Evolutionary conservation across 2,113 vertebrate species (phyloP).

Genomic region (Saimiri boliviensis): DNA sequence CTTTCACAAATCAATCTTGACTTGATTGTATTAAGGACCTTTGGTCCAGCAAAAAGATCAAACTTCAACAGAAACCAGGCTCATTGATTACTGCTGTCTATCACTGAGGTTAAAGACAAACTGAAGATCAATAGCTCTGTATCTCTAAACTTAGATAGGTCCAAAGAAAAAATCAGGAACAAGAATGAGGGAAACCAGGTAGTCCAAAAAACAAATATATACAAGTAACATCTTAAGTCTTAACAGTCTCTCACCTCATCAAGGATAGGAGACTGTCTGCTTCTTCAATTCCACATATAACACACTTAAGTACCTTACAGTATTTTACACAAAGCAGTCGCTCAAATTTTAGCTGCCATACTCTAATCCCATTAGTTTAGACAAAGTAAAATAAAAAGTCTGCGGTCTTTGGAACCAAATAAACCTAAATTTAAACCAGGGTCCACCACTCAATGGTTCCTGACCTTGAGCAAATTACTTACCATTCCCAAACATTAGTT

Average conservation of each 20-base stretch:
- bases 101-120: conserved; percentile 52
- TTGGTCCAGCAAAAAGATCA: conserved; percentile 22
- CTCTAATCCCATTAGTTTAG: conserved; percentile 26
- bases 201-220: background rate
- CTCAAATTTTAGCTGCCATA: conserved; percentile 22
- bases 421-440: conserved; percentile 51
- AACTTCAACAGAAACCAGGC: conserved; percentile 30
- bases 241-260: background rate
- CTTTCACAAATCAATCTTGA: conserved; percentile 14
- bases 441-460: background rate
- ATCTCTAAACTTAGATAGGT: conserved; percentile 30
- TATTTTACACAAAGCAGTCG: conserved; percentile 12
- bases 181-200: background rate
- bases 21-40: conserved; percentile 31
- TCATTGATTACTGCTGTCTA: background rate
- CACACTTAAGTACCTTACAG: background rate
- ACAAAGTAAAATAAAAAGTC: conserved; percentile 52
- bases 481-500: conserved; percentile 35
- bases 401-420: conserved; percentile 11
- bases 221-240: conserved; percentile 13
- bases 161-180: conserved; percentile 15
- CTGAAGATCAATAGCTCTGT: background rate
- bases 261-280: background rate
- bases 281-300: background rate
- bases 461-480: conserved; percentile 59